Evolutionary conservation across 1,140 invertebrate species (phyloP).

Genomic region (Trachelipus rathkii): DNA sequence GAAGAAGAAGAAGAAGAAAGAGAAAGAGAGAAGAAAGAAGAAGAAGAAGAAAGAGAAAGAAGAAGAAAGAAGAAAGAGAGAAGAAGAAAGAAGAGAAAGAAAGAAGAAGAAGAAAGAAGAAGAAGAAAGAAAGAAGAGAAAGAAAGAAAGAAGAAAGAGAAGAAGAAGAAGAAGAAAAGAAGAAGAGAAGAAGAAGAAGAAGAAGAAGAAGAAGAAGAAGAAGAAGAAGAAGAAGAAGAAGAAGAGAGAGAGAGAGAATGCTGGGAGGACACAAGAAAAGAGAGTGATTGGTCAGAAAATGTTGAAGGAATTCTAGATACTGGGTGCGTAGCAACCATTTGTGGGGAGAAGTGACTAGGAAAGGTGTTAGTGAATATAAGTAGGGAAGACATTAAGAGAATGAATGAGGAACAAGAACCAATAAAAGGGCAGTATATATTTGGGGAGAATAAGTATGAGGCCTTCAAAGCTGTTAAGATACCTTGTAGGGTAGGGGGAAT

Average conservation of each 20-base stretch:
- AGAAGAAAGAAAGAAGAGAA: background rate
- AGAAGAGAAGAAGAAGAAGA: background rate
- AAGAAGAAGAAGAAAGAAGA: background rate
- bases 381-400: too few relatives aligned
- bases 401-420: too few relatives aligned
- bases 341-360: too few relatives aligned
- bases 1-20: background rate
- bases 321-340: too few relatives aligned
- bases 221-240: background rate
- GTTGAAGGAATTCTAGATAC: too few relatives aligned
- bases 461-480: too few relatives aligned
- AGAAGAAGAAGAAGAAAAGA: background rate
- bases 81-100: background rate
- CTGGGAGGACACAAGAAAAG: background rate
- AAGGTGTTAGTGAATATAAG: too few relatives aligned
- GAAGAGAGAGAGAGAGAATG: background rate
- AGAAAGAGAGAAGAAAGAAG: background rate
- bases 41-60: background rate
- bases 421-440: too few relatives aligned
- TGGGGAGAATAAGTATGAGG: too few relatives aligned
- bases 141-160: background rate
- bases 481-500: too few relatives aligned
- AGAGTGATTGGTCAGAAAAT: too few relatives aligned
- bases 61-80: background rate
- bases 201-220: background rate